A percentile compares a stretch with the other conserved stretches of the same genome.
Conservation (phyloP, 2,113 vertebrate species). For the Sturnus vulgaris region DNA sequence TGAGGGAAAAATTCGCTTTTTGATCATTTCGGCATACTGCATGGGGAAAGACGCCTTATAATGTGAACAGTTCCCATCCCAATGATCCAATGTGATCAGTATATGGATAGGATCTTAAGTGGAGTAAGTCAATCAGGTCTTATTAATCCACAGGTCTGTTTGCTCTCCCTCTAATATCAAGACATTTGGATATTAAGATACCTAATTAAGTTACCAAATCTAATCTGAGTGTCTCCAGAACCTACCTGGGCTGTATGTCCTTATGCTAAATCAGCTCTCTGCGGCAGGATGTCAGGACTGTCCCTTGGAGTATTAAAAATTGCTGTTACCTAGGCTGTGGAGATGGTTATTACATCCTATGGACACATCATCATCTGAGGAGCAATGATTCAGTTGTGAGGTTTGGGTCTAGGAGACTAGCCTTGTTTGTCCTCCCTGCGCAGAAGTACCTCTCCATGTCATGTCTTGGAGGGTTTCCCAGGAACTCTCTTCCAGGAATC, state of each 20-base stretch:
- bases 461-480: conserved; percentile 33
- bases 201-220: neutral
- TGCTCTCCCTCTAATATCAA: neutral
- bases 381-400: neutral
- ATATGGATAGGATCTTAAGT: neutral
- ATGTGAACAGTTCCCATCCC: neutral
- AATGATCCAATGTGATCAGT: neutral
- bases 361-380: neutral
- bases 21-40: neutral
- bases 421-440: neutral
- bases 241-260: neutral
- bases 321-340: rapidly evolving
- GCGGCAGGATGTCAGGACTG: neutral
- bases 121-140: neutral
- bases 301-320: neutral
- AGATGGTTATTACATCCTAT: neutral
- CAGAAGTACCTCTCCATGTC: conserved; percentile 20
- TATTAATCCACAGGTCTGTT: rapidly evolving
- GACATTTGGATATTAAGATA: neutral
- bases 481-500: neutral
- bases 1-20: neutral
- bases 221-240: neutral
- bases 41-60: neutral
- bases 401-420: neutral
- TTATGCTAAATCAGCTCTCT: neutral